Evolutionary conservation across 2,797 vertebrate species (phyloP), one percentile per base, ranked within the genome.

Genomic region (Onychomys arenicola): DNA sequence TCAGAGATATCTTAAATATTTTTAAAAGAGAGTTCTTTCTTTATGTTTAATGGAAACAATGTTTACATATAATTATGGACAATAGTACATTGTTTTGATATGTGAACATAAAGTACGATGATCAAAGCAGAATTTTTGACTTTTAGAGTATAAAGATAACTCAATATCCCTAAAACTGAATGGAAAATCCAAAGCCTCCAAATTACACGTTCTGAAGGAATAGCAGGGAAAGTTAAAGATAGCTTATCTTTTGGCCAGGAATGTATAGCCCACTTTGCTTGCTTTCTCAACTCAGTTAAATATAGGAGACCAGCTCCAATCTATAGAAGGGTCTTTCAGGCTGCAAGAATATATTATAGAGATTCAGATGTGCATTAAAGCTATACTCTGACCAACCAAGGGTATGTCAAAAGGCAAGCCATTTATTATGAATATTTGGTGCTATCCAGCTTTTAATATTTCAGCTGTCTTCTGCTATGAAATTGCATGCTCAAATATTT

Each of bases 61-160:
- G n/a, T 69, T 59, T 25, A 57, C 19, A 71, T 4, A 25, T 59
- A 59, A 59, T 16, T 61, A 49, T 86, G 6, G 11, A 10, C 1
- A 32, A 10, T 37, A 11, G 27, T 25, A 14, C 21, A 49, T 34
- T 14, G 52, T 43, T 76, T 83, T 49, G n/a, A n/a, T 82, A 43
- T 63, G 14, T 32, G 34, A 55, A 29, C 59, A 40, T 8, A 55
- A 43, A n/a, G 17, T 43, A 11, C 10, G 85, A 69, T 49, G 49
- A 46, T 57, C 21, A 76, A 57, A 77, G 27, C 11, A 84, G 5
- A 67, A 77, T 57, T 46, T 46, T 84, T 61, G 7, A 37, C 57
- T 85, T 91, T 95, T 21, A 90, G 8, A 88, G 32, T 85, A 25
- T 94, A 94, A 52, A 86, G 32, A n/a, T 91, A 71, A 52, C 46